Percentiles rank a stretch among this genome's conserved stretches.
Evolutionary conservation across 2,888 invertebrate genomes (phyloP).

Genomic region (Eurytoma californica): DNA sequence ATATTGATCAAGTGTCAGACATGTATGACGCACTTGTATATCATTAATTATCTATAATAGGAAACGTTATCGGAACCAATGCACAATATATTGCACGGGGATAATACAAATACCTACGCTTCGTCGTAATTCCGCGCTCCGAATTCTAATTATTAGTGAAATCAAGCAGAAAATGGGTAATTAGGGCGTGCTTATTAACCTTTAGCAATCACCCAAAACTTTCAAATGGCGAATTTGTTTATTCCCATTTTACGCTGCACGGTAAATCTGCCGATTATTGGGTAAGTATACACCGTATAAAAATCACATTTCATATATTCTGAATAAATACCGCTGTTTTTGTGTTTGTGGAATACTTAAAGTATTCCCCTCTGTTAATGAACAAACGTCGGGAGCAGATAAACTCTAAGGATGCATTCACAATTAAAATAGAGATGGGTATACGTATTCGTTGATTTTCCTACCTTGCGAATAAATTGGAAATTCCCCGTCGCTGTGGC

Average conservation of each 20-base stretch:
- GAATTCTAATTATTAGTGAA: slow-evolving; percentile 36
- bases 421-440: too few species aligned
- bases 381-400: too few species aligned
- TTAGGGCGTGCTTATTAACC: slow-evolving; percentile 38
- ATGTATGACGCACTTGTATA: neutral
- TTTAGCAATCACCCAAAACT: slow-evolving; percentile 29
- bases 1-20: too few species aligned
- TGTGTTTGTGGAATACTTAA: too few species aligned
- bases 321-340: too few species aligned
- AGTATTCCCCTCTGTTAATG: too few species aligned
- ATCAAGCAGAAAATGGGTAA: slow-evolving; percentile 25
- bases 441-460: slow-evolving; percentile 28
- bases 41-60: neutral
- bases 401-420: too few species aligned
- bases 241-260: neutral
- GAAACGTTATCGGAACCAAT: too few species aligned
- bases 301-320: too few species aligned
- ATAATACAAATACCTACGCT: neutral
- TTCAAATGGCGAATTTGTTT: slow-evolving; percentile 4
- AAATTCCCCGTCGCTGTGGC: slow-evolving; percentile 90
- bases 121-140: slow-evolving; percentile 1
- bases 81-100: too few species aligned
- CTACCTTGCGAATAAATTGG: slow-evolving; percentile 88
- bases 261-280: neutral
- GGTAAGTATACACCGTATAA: neutral